These are phyloP conservation scores for Halocynthia roretzi DNA, from an alignment of 23 tunicate genomes.

Conservation along the genomic window DNA sequence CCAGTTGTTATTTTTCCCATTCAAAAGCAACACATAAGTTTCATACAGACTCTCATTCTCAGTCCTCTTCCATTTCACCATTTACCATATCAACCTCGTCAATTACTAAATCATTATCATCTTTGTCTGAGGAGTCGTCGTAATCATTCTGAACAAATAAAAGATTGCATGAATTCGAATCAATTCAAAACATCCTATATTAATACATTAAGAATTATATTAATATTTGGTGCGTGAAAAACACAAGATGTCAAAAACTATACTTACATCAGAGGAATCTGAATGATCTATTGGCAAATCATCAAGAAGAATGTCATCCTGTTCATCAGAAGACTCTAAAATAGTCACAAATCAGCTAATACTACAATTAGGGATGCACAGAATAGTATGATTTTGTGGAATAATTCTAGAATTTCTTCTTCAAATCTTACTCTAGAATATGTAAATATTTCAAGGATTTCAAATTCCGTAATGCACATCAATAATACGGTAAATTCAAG, in stretches of 20 bases:
- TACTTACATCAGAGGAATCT: constrained; percentile 21
- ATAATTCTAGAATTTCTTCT: too few relatives aligned
- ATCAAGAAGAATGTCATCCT: constrained; percentile 16
- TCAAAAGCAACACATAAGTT: too few relatives aligned
- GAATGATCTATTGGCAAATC: constrained; percentile 19
- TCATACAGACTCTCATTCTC: background rate
- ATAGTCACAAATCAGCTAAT: too few relatives aligned
- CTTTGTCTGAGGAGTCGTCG: constrained; percentile 10
- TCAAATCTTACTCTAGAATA: too few relatives aligned
- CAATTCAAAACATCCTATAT: background rate
- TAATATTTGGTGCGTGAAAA: background rate
- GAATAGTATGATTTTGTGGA: too few relatives aligned
- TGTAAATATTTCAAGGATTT: too few relatives aligned
- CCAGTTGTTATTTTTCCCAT: too few relatives aligned
- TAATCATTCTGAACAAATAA: constrained; percentile 16
- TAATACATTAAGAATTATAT: too few relatives aligned
- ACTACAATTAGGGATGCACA: too few relatives aligned
- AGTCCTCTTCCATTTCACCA: constrained; percentile 21
- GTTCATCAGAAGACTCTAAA: constrained; percentile 34
- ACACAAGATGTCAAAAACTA: background rate
- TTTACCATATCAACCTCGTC: constrained; percentile 24
- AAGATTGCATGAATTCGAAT: background rate
- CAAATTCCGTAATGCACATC: too few relatives aligned
- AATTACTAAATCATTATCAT: background rate
- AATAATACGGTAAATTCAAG: too few relatives aligned